Base-by-base conservation (phyloP, 2,797 vertebrate species). In the Myotis pilosus region DNA sequence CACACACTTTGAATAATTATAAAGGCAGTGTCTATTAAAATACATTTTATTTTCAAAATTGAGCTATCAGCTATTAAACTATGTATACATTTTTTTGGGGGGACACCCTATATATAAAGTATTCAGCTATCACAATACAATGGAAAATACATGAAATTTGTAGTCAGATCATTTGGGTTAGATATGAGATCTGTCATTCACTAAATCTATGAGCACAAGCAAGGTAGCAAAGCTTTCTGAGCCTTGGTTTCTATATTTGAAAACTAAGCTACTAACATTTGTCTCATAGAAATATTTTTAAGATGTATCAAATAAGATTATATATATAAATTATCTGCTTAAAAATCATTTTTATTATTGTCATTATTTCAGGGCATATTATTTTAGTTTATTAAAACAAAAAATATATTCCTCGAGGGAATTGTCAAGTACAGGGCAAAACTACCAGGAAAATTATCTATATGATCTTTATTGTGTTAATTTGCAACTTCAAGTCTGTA, bases 351-450 rank as follows among this genome's bases (percentile, higher is more conserved):
- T 94, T 55, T 20, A 53, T 78, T 79, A 13, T 72, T 79, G 7
- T 87, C 28, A 47, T 93, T 71, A 88, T 90, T 96, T 92, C 11
- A 81, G 22, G n/a, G 22, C 8, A 76, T 55, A 90, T 62, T 4
- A 33, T 95, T 82, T 87, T 74, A 83, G 4, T 74, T 92, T 91
- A 76, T 79, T 94, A 51, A 92, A 94, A 62, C 22, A 76, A 87
- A 92, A 96, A 86, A 22, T 86, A 51, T 30, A 19, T 62, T 60
- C 28, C 28, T 89, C 22, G 15, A 79, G 20, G 33, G 28, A 94
- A 82, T 23, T 75, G 5, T 93, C 15, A 88, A 66, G 17, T 96
- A 81, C 17, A 92, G 36, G 9, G 88, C 25, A 92, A 94, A 23
- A 86, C 38, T 74, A 88, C 66, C 23, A 92, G 41, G 41, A 8